These are phyloP conservation scores for Phyto melanocephala DNA, from an alignment of 2,888 invertebrate species.

Conservation along the genomic window DNA sequence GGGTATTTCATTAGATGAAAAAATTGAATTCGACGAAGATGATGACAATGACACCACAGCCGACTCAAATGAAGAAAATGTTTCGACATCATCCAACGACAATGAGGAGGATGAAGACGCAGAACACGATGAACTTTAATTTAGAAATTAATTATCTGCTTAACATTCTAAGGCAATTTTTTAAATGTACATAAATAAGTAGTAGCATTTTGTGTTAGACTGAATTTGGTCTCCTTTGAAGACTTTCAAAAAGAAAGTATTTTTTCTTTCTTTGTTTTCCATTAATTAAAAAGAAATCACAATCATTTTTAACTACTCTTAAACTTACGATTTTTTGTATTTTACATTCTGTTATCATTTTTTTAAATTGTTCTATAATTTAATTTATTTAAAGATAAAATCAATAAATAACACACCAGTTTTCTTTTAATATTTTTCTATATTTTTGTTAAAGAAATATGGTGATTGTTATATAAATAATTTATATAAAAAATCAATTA, in stretches of 20 bases:
- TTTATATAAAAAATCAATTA: slow-evolving; percentile 4
- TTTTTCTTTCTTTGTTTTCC: slow-evolving; percentile 38
- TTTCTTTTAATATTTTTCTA: not conserved
- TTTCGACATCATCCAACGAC: slow-evolving; percentile 64
- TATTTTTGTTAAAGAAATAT: not conserved
- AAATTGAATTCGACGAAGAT: slow-evolving; percentile 78
- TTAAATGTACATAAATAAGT: slow-evolving; percentile 22
- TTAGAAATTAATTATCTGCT: slow-evolving; percentile 57
- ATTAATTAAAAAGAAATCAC: slow-evolving; percentile 5
- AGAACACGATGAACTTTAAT: slow-evolving; percentile 83
- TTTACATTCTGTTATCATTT: slow-evolving; percentile 36
- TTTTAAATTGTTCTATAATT: slow-evolving; percentile 23
- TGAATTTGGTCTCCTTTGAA: slow-evolving; percentile 68
- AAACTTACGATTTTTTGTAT: slow-evolving; percentile 24
- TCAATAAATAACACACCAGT: not conserved
- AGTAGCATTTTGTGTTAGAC: slow-evolving; percentile 66
- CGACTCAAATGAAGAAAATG: slow-evolving; percentile 77
- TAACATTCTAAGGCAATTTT: not conserved
- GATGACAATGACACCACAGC: slow-evolving; percentile 78
- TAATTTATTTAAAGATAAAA: slow-evolving; percentile 25
- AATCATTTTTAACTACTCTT: slow-evolving; percentile 1
- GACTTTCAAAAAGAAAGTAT: slow-evolving; percentile 30
- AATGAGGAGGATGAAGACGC: slow-evolving; percentile 79
- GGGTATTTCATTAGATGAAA: slow-evolving; percentile 88
- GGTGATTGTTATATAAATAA: not conserved